phyloP scores from a whole-genome alignment of 1,140 invertebrate species.

The Sycophaga agraensis region DNA sequence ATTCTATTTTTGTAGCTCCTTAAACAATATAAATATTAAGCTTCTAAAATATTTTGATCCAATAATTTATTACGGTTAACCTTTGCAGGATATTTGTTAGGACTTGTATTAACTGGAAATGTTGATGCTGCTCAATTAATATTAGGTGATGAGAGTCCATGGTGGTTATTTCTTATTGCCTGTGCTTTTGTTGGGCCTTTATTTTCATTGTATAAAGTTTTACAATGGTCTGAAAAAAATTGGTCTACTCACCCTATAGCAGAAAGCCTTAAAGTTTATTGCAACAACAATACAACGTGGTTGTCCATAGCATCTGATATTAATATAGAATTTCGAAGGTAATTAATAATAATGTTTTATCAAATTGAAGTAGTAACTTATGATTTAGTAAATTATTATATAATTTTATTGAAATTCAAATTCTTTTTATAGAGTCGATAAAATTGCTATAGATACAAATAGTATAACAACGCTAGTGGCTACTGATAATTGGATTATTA shows the following conservation, averaged over 20 bases:
- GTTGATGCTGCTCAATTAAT: conserved; percentile 51
- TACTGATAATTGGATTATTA: conserved; percentile 88
- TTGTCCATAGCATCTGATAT: conserved; percentile 70
- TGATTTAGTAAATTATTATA: conserved; percentile 8
- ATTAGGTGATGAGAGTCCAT: conserved; percentile 44
- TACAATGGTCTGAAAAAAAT: conserved; percentile 68
- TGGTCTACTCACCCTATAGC: conserved; percentile 77
- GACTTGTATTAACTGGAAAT: conserved; percentile 58
- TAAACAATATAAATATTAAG: too few species aligned
- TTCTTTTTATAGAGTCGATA: conserved; percentile 66
- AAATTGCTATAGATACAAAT: conserved; percentile 71
- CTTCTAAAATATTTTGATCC: too few species aligned
- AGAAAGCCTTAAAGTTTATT: conserved; percentile 66
- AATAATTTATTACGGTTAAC: too few species aligned
- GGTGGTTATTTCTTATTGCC: conserved; percentile 49
- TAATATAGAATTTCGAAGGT: conserved; percentile 77
- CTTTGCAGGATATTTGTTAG: conserved; percentile 63
- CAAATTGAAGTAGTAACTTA: neutral
- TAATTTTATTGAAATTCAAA: conserved; percentile 26
- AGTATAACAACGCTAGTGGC: conserved; percentile 72
- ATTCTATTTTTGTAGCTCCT: too few species aligned
- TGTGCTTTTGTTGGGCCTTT: conserved; percentile 50
- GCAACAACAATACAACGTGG: conserved; percentile 65
- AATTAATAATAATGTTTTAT: conserved; percentile 20
- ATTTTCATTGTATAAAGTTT: conserved; percentile 52